A percentile compares a stretch with the other conserved stretches of the same genome.
phyloP scores from a whole-genome alignment of 2,888 invertebrate genomes.

The Deilephila porcellus region DNA sequence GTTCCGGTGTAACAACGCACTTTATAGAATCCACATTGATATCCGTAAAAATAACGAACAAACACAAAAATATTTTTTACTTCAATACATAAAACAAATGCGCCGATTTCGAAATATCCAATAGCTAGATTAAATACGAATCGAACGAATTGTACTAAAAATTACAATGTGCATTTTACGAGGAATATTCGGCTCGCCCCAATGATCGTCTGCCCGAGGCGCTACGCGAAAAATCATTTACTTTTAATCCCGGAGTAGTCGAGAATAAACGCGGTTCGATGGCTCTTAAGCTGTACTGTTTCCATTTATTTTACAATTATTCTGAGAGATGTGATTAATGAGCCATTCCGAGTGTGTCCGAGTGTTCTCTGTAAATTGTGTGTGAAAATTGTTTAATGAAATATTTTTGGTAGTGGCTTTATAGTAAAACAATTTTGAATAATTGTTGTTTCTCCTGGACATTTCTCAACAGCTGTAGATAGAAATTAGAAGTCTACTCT shows the following conservation, averaged over 20 bases:
- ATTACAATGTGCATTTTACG: conserved; percentile 32
- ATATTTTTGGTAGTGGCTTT: not conserved
- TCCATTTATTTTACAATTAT: not conserved
- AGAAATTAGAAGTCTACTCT: too few species aligned
- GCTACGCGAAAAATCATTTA: conserved; percentile 1
- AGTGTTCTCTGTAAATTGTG: not conserved
- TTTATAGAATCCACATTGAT: too few species aligned
- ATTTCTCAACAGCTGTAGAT: too few species aligned
- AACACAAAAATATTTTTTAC: too few species aligned
- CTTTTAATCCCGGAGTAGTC: conserved; percentile 1
- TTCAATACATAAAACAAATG: too few species aligned
- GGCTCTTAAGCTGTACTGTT: not conserved
- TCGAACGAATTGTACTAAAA: conserved; percentile 13
- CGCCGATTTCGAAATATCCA: not conserved
- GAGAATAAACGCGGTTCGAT: not conserved
- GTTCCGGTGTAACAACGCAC: too few species aligned
- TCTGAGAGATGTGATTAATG: not conserved
- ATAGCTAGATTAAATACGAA: not conserved
- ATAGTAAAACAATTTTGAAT: not conserved
- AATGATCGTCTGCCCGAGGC: not conserved
- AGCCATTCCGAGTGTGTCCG: not conserved
- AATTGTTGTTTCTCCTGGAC: not conserved
- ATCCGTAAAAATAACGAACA: too few species aligned
- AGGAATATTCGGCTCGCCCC: conserved; percentile 28
- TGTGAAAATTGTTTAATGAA: not conserved